Evolutionary conservation across 1,140 invertebrate species (phyloP).

Genomic region (Polyergus mexicanus): DNA sequence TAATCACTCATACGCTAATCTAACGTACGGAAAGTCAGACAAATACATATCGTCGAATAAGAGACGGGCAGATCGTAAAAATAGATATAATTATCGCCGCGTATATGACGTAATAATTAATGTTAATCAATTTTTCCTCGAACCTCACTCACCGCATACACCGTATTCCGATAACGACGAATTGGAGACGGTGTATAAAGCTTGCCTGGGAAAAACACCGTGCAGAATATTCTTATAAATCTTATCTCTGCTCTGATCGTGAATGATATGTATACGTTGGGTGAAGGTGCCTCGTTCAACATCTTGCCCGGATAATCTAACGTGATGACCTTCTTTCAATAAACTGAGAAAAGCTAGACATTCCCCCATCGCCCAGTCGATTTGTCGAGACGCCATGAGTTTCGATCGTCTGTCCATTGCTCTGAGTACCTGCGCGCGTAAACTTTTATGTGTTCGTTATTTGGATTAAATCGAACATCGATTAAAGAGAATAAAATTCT

Average conservation of each 20-base stretch:
- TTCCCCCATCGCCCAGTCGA: constrained; percentile 96
- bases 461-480: not conserved
- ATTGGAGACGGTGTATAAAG: constrained; percentile 92
- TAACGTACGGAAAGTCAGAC: not conserved
- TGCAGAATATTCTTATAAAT: constrained; percentile 88
- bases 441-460: not conserved
- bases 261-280: constrained; percentile 93
- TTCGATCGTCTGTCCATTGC: constrained; percentile 89
- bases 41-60: not conserved
- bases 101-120: not conserved
- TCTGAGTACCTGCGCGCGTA: constrained; percentile 87
- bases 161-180: constrained; percentile 94
- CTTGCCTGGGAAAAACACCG: constrained; percentile 91
- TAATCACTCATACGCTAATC: not conserved
- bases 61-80: not conserved
- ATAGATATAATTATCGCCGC: constrained; percentile 1
- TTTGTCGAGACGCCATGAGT: constrained; percentile 89
- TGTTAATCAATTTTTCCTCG: not conserved
- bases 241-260: constrained; percentile 93
- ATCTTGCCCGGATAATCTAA: constrained; percentile 93
- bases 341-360: constrained; percentile 93
- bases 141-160: constrained; percentile 86
- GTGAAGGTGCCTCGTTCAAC: constrained; percentile 95
- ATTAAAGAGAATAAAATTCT: too few species aligned
- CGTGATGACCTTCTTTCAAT: constrained; percentile 88